These are phyloP conservation scores for Isichthys henryi DNA, from an alignment of 2,113 vertebrate species.

Conservation along the genomic window DNA sequence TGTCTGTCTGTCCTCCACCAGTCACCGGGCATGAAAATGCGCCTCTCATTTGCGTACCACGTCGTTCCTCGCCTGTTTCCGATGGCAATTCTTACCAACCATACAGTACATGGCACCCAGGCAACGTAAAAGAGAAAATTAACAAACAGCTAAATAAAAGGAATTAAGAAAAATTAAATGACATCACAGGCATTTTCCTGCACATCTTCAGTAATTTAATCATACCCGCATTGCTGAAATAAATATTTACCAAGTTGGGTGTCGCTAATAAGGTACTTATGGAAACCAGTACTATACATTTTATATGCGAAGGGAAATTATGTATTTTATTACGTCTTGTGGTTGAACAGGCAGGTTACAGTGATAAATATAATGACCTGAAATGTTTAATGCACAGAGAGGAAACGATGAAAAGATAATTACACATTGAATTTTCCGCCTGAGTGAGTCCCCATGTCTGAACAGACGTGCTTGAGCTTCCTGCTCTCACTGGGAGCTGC, in stretches of 20 bases:
- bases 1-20: not conserved
- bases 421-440: not conserved
- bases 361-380: not conserved
- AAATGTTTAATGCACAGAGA: slow-evolving; percentile 4
- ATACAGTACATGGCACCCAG: not conserved
- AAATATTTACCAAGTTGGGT: not conserved
- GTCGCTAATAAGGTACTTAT: not conserved
- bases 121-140: not conserved
- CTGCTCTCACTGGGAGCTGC: not conserved
- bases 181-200: not conserved
- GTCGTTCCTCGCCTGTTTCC: not conserved
- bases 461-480: not conserved
- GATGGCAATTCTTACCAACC: not conserved
- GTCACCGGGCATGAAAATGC: not conserved
- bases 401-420: not conserved
- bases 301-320: not conserved
- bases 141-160: not conserved
- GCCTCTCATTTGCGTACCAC: not conserved
- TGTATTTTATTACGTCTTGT: not conserved
- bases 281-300: not conserved
- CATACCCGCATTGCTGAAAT: not conserved
- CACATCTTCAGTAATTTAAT: not conserved
- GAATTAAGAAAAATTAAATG: not conserved
- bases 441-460: not conserved
- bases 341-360: not conserved